Evolutionary conservation across 2,797 vertebrate genomes (phyloP), one percentile per base, ranked within the genome.

Genomic region (Mormyrops boulengeri): DNA sequence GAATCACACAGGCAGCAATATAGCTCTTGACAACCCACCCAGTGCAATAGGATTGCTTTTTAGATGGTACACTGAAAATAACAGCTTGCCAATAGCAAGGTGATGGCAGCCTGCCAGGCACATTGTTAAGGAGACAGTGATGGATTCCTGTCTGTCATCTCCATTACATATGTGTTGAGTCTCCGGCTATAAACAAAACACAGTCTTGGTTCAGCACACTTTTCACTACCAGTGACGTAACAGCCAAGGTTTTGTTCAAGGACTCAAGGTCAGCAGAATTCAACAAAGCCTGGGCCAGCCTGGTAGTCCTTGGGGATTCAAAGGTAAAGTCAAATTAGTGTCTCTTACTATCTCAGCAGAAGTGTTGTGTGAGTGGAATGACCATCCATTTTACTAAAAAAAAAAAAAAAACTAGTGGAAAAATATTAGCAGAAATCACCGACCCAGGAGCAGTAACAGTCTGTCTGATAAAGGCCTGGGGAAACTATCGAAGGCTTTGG

Each of bases 11-110:
- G 34, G 47, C 85, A 52, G 89, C 8, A 50, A 87, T 87, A 87
- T 66, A 52, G 50, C 34, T 89, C 30, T 69, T 87, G 55, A 80
- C 86, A 89, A 87, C 85, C 41, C 60, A 89, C 85, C 41, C 60
- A 73, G 66, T 53, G 89, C 62, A 52, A 34, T 57, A 30, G 69
- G 49, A 89, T 89, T 89, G 22, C 89, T 73, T 87, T 52, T 57
- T 38, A 85, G 30, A 85, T 62, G 38, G 62, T 66, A 88, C 57
- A 88, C 34, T 87, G 87, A 87, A 77, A 87, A 89, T 89, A 66
- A 34, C 19, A 49, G 49, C 89, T 87, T 87, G 89, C 60, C 34
- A 44, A 22, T 87, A 84, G 4, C 49, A 60, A 9, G 84, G 34
- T 22, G 12, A 52, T 50, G 49, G 26, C 17, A 34, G 22, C 11